Evolutionary conservation across 2,888 invertebrate genomes (phyloP).

Genomic region (Mythimna albipuncta): DNA sequence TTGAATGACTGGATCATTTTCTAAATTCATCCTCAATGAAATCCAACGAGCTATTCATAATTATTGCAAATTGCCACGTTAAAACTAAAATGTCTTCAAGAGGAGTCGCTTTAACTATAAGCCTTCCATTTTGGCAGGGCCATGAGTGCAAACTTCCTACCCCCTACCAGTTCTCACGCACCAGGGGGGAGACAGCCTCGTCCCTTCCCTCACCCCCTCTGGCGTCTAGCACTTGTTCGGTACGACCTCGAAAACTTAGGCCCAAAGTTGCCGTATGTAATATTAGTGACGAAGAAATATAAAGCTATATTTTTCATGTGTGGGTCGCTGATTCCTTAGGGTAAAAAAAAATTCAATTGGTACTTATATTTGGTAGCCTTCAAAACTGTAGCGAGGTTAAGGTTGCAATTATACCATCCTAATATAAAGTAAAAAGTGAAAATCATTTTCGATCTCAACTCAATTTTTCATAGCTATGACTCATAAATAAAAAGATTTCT

Average conservation of each 20-base stretch:
- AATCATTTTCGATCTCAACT: neutral
- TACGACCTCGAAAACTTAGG: slow-evolving; percentile 84
- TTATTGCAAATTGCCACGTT: slow-evolving; percentile 59
- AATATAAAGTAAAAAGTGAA: too few species aligned
- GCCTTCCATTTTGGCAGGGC: slow-evolving; percentile 73
- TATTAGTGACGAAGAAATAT: slow-evolving; percentile 58
- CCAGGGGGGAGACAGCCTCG: slow-evolving; percentile 62
- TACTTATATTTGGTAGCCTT: slow-evolving; percentile 21
- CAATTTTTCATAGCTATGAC: too few species aligned
- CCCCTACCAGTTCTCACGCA: slow-evolving; percentile 67
- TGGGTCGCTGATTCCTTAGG: slow-evolving; percentile 35
- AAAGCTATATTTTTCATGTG: slow-evolving; percentile 55
- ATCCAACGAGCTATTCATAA: slow-evolving; percentile 31
- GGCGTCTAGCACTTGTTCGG: slow-evolving; percentile 82
- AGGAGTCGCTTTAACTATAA: slow-evolving; percentile 68
- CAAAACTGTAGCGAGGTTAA: slow-evolving; percentile 21
- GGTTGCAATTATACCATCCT: slow-evolving; percentile 15
- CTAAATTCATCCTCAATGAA: slow-evolving; percentile 44
- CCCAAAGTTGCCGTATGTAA: slow-evolving; percentile 64
- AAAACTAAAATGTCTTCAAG: slow-evolving; percentile 58
- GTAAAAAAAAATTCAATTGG: slow-evolving; percentile 38
- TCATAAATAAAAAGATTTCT: neutral
- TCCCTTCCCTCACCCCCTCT: slow-evolving; percentile 62
- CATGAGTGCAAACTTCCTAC: slow-evolving; percentile 79
- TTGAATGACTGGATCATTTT: slow-evolving; percentile 2